Evolutionary conservation across 2,113 vertebrate species (phyloP), one percentile per base, ranked within the genome.

Genomic region (Myocastor coypus): DNA sequence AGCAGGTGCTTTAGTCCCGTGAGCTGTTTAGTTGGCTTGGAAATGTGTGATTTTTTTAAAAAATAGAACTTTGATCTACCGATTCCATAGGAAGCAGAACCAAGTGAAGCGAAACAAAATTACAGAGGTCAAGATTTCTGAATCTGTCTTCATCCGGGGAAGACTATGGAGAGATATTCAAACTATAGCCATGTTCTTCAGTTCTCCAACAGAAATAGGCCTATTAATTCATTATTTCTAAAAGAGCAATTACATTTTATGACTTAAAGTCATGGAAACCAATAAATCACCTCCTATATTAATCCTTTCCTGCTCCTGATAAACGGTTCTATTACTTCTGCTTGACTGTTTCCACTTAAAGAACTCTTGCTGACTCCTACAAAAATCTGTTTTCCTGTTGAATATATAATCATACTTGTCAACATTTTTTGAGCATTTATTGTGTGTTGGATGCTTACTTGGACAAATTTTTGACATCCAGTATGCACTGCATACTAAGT

Each of bases 1-100:
- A 55, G 14, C 52, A 55, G 52, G 52, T 55, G 52, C 52, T 55
- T 55, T 55, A 55, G 52, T 55, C 52, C 14, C 12, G 12, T 55
- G 55, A 57, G 4, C 55, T 57, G 19, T 57, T 16, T 57, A 16
- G 55, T 16, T 5, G 19, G 55, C 55, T 16, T 57, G 17, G 55
- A 57, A 57, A 57, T 57, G 55, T 19, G 55, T 57, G 55, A 16
- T 57, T 57, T 57, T 57, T 19, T 57, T 19, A 57, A 57, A 57
- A 57, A 34, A n/a, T n/a, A n/a, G 75, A 78, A 68, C 90, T 89
- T 89, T 34, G 80, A 95, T 63, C 34, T 91, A 34, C 42, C 95
- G 40, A 94, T 94, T 97, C 34, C 73, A 89, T 4, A 87, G n/a
- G 50, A 68, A 30, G 78, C 30, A 87, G 32, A 80, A 10, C 3